Evolutionary conservation across 1,140 invertebrate species (phyloP), one percentile per base, ranked within the genome.

Genomic region (Brachionus rotundiformis): DNA sequence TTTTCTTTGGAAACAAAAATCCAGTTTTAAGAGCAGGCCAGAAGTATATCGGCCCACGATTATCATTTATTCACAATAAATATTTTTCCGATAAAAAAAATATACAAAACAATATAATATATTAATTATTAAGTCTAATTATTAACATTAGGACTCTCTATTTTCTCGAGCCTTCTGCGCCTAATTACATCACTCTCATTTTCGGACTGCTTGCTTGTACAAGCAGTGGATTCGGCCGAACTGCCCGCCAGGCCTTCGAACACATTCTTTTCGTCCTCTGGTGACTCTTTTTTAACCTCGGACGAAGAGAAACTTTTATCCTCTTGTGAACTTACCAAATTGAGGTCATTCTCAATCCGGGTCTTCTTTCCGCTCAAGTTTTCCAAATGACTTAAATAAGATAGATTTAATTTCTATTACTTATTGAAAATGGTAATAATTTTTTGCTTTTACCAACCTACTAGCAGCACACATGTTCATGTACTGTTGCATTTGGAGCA

Each of bases 401-500:
- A n/a, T n/a, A n/a, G n/a, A n/a, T n/a, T n/a, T n/a, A n/a, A n/a
- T n/a, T n/a, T n/a, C n/a, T n/a, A n/a, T n/a, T n/a, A n/a, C n/a
- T n/a, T n/a, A n/a, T n/a, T n/a, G n/a, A n/a, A n/a, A n/a, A n/a
- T n/a, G n/a, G n/a, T n/a, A n/a, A n/a, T n/a, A n/a, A n/a, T n/a
- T n/a, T n/a, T n/a, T n/a, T n/a, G n/a, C 13, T 27, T 63, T 63
- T n/a, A 25, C 10, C n/a, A 16, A 80, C 76, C 76, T 80, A 41
- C 13, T 33, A 19, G 79, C 54, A n/a, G 79, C 27, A 63, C 54
- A 63, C 25, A 89, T 85, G 68, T 90, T 89, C 71, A 91, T 92
- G 87, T 96, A 96, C 86, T 96, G 94, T 83, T 94, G 92, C 91
- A 96, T 94, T 87, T 95, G 91, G 25, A 94, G 86, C 82, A 94